These are phyloP conservation scores for Cairina moschata DNA, from an alignment of 2,113 vertebrate species.

Conservation along the genomic window DNA sequence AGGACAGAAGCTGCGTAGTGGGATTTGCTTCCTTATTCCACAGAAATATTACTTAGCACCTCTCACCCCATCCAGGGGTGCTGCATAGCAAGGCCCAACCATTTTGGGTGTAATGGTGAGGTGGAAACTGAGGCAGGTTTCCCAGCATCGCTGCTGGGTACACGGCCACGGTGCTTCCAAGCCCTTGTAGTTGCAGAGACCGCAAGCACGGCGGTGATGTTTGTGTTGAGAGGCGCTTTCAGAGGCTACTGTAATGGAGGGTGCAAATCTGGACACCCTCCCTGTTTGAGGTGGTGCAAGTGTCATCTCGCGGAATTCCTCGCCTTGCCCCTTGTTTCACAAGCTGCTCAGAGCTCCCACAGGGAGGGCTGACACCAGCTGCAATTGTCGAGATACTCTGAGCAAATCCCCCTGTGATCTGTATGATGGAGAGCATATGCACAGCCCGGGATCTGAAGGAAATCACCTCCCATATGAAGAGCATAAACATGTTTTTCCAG, in stretches of 20 bases:
- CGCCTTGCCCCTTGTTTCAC: accelerated
- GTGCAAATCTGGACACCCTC: neutral
- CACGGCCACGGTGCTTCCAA: accelerated
- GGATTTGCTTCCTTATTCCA: neutral
- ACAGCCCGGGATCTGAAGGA: neutral
- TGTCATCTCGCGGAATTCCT: neutral
- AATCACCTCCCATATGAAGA: neutral
- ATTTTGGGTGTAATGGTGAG: accelerated
- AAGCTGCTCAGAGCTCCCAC: neutral
- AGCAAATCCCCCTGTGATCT: conserved; percentile 25
- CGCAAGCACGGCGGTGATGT: accelerated
- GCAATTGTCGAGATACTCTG: neutral
- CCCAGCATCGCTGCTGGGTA: neutral
- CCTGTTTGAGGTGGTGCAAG: neutral
- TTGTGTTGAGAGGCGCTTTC: accelerated
- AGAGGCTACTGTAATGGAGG: neutral
- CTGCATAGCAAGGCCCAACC: neutral
- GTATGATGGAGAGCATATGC: conserved; percentile 18
- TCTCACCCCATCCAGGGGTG: neutral
- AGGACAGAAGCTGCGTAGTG: neutral
- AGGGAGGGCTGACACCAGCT: neutral
- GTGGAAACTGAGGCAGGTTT: neutral
- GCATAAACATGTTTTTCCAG: neutral
- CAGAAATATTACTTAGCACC: neutral
- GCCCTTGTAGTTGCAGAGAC: neutral